Evolutionary conservation across 1,140 invertebrate genomes (phyloP), one percentile per base, ranked within the genome.

Genomic region (Neoseiulus cucumeris): DNA sequence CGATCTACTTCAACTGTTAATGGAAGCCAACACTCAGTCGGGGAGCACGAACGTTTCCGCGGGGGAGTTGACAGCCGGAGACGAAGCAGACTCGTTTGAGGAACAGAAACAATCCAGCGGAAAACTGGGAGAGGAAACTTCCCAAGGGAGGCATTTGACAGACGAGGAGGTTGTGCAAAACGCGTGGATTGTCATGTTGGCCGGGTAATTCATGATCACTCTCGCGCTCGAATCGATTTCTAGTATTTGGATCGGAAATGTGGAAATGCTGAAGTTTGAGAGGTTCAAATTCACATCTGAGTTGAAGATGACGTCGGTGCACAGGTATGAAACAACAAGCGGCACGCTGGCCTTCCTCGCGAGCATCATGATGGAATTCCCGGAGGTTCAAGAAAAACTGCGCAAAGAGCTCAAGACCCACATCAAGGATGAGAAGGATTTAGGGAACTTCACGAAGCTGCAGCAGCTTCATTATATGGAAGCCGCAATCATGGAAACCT

Each of bases 1-100:
- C 1, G 68, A 69, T 67, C 42, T 69, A 17, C 42, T 69, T 12
- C 68, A 69, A 67, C 17, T 44, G 14, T 25, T 67, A 1, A 69
- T 69, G 5, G 66, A 69, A 33, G 64, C 68, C 18, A 64, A 64
- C 12, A 17, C 29, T 30, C 18, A 14, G 4, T 59, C 14, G 25
- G 51, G 51, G 1, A 9, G 2, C 33, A 9, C 14, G 22, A 59
- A 59, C 6, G 33, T 59, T 20, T 59, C 51, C 14, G 51, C 51
- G 14, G 14, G 22, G 51, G 14, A 59, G 22, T 9, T 17, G 1
- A 59, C 51, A 5, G 51, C 45, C 5, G 45, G 45, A 4, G 45
- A 47, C 45, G 5, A 47, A 20, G 45, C 45, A 4, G 45, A 47
- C 45, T 4, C 18, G 5, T 47, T 47, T 14, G 45, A 47, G 45